Evolutionary conservation across 2,113 vertebrate genomes (phyloP).

Genomic region (Daphoenositta chrysoptera): DNA sequence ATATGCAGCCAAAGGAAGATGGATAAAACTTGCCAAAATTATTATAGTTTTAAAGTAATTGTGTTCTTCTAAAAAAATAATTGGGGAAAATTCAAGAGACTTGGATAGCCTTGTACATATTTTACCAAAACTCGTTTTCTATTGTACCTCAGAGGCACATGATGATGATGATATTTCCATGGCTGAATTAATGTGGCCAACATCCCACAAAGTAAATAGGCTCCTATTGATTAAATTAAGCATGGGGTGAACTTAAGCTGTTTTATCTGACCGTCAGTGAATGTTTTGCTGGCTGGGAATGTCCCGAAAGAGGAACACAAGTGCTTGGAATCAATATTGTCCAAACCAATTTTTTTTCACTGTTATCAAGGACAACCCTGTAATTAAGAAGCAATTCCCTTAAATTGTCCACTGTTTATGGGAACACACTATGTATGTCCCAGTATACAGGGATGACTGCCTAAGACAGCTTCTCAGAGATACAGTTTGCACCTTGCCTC

Average conservation of each 20-base stretch:
- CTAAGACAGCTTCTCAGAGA: background rate
- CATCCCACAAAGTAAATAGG: slow-evolving; percentile 75
- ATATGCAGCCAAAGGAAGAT: background rate
- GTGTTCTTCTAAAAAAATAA: background rate
- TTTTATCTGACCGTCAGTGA: slow-evolving; percentile 69
- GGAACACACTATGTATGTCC: too few relatives aligned
- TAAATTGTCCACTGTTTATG: slow-evolving; percentile 75
- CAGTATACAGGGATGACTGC: slow-evolving; percentile 31
- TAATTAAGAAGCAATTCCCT: slow-evolving; percentile 82
- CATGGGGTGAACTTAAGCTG: slow-evolving; percentile 71
- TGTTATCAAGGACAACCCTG: slow-evolving; percentile 76
- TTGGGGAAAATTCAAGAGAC: background rate
- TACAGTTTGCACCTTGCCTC: background rate
- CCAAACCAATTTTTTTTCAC: slow-evolving; percentile 73
- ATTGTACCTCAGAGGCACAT: slow-evolving; percentile 15
- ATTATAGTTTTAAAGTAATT: background rate
- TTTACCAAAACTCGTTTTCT: slow-evolving; percentile 36
- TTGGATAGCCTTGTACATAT: background rate
- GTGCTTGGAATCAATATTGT: slow-evolving; percentile 80
- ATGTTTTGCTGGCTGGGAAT: slow-evolving; percentile 73
- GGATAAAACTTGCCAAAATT: background rate
- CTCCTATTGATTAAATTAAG: slow-evolving; percentile 79
- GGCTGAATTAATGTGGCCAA: slow-evolving; percentile 74
- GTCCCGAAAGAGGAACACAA: slow-evolving; percentile 75
- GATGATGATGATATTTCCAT: slow-evolving; percentile 68